Conservation (phyloP, 2,113 vertebrate species). For the Coreoperca whiteheadi region DNA sequence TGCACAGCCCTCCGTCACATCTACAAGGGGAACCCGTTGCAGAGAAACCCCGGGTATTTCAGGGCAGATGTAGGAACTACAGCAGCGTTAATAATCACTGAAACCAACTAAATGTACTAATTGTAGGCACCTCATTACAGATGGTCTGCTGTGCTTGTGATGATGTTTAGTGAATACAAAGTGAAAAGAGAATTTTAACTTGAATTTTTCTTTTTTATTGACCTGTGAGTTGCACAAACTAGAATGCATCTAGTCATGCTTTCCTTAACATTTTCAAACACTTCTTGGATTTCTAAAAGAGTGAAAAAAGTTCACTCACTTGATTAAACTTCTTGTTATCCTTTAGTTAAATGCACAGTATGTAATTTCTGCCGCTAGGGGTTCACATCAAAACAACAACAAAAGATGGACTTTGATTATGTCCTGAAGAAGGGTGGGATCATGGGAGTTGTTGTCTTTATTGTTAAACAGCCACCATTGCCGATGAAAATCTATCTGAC, state of each 20-base stretch:
- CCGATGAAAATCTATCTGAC: too few relatives aligned
- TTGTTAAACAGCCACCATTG: too few relatives aligned
- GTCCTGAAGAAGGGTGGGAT: too few relatives aligned
- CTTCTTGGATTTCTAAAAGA: not conserved
- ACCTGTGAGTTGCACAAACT: not conserved
- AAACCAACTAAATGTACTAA: not conserved
- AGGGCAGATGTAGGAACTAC: constrained; percentile 29
- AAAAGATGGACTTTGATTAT: too few relatives aligned
- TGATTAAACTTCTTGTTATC: not conserved
- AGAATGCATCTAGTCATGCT: not conserved
- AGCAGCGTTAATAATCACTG: constrained; percentile 11
- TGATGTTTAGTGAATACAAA: constrained; percentile 7
- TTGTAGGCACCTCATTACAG: constrained; percentile 1
- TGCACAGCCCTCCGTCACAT: constrained; percentile 26
- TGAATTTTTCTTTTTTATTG: not conserved
- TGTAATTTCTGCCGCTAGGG: too few relatives aligned
- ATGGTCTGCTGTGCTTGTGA: constrained; percentile 10
- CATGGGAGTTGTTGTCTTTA: too few relatives aligned
- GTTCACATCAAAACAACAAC: too few relatives aligned
- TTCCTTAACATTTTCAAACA: not conserved
- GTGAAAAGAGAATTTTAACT: not conserved
- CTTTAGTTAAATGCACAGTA: not conserved
- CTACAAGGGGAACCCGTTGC: constrained; percentile 17
- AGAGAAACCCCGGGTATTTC: constrained; percentile 6
- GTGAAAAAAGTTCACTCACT: not conserved